Evolutionary conservation across 2,888 invertebrate species (phyloP).

Genomic region (Chirona hameri): DNA sequence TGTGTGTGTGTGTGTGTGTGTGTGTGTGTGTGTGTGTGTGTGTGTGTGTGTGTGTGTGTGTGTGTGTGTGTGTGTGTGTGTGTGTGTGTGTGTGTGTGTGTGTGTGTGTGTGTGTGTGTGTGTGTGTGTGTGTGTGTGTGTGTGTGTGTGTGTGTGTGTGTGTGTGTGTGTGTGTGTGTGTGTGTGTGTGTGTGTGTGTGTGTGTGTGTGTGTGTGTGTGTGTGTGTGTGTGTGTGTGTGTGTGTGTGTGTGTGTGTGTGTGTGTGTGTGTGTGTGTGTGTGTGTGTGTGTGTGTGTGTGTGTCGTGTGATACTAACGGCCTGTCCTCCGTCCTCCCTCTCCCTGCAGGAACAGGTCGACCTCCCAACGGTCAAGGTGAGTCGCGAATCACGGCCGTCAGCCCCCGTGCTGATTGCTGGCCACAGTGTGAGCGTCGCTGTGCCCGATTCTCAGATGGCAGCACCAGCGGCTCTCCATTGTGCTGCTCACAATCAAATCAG

Average conservation of each 20-base stretch:
- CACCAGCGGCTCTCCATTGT: too few relatives aligned
- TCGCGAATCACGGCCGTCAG: not conserved
- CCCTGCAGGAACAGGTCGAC: not conserved
- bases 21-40: not conserved
- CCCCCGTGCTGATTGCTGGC: too few relatives aligned
- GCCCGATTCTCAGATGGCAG: too few relatives aligned
- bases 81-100: not conserved
- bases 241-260: not conserved
- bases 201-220: not conserved
- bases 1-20: not conserved
- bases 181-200: not conserved
- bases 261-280: not conserved
- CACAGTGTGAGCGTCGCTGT: too few relatives aligned
- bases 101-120: not conserved
- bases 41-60: not conserved
- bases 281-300: not conserved
- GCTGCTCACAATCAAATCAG: too few relatives aligned
- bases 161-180: not conserved
- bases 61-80: not conserved
- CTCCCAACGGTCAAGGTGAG: constrained; percentile 12
- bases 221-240: not conserved
- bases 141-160: not conserved
- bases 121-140: not conserved
- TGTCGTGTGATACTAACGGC: not conserved
- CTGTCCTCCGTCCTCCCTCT: not conserved